These are phyloP conservation scores for Agapornis roseicollis DNA, from an alignment of 2,113 vertebrate species.

Conservation along the genomic window DNA sequence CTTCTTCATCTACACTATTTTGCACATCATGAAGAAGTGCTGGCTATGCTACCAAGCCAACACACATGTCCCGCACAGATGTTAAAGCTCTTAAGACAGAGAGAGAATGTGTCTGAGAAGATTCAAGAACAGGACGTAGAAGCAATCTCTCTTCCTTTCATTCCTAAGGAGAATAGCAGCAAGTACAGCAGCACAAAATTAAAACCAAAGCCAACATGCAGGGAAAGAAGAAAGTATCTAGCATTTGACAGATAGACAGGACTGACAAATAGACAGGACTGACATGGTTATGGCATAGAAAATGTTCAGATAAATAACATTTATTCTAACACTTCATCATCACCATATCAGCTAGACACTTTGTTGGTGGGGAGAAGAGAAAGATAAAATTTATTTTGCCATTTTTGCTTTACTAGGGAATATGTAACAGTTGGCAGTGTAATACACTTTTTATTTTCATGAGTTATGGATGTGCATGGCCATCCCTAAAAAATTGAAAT, in stretches of 20 bases:
- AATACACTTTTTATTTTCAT: slow-evolving; percentile 77
- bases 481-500: slow-evolving; percentile 75
- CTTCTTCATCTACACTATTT: slow-evolving; percentile 13
- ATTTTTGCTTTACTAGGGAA: slow-evolving; percentile 74
- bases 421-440: slow-evolving; percentile 75
- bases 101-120: slow-evolving; percentile 11
- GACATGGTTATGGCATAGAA: not conserved
- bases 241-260: not conserved
- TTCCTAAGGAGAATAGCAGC: not conserved
- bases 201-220: not conserved
- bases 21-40: not conserved
- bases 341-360: slow-evolving; percentile 34
- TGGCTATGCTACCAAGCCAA: slow-evolving; percentile 18
- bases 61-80: slow-evolving; percentile 18
- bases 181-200: not conserved
- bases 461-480: slow-evolving; percentile 74
- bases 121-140: not conserved
- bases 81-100: slow-evolving; percentile 49
- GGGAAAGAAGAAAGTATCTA: not conserved
- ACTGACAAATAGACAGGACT: not conserved
- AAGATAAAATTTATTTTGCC: slow-evolving; percentile 73
- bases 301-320: slow-evolving; percentile 8
- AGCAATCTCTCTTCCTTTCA: not conserved
- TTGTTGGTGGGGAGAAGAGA: slow-evolving; percentile 48
- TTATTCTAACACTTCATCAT: slow-evolving; percentile 40